phyloP scores from a whole-genome alignment of 2,888 invertebrate genomes.

The Magallana nippona region DNA sequence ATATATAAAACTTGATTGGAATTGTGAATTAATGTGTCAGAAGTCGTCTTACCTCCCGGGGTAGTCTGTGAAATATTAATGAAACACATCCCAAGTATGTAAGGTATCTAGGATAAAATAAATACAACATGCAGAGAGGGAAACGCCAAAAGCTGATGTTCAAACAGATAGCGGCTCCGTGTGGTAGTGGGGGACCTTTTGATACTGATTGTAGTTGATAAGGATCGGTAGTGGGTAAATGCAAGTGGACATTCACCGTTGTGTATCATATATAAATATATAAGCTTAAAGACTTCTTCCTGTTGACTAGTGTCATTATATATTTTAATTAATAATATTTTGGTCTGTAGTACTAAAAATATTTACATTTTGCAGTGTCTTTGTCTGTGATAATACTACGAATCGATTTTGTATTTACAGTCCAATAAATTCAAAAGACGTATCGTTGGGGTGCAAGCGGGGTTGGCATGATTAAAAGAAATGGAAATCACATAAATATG shows the following conservation, averaged over 20 bases:
- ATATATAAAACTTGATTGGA: neutral
- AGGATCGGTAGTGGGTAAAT: neutral
- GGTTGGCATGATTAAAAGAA: too few relatives aligned
- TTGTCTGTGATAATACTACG: too few relatives aligned
- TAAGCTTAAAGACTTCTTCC: neutral
- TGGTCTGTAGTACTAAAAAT: too few relatives aligned
- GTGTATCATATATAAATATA: neutral
- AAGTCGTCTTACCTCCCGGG: neutral
- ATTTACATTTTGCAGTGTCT: too few relatives aligned
- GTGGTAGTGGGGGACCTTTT: neutral
- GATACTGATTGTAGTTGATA: neutral
- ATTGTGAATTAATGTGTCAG: slow-evolving; percentile 23
- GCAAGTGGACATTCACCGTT: too few relatives aligned
- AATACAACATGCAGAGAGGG: neutral
- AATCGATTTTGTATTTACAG: too few relatives aligned
- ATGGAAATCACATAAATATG: too few relatives aligned
- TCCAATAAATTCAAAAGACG: too few relatives aligned
- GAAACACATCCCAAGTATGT: slow-evolving; percentile 4
- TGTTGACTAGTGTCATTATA: neutral
- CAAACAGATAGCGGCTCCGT: slow-evolving; percentile 1
- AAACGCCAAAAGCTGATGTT: neutral
- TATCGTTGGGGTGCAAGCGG: too few relatives aligned
- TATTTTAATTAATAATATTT: too few relatives aligned
- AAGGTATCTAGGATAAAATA: slow-evolving; percentile 26
- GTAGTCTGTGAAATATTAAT: neutral